Conservation (phyloP, 2,888 invertebrate species). For the Eugnorisma glareosa region DNA sequence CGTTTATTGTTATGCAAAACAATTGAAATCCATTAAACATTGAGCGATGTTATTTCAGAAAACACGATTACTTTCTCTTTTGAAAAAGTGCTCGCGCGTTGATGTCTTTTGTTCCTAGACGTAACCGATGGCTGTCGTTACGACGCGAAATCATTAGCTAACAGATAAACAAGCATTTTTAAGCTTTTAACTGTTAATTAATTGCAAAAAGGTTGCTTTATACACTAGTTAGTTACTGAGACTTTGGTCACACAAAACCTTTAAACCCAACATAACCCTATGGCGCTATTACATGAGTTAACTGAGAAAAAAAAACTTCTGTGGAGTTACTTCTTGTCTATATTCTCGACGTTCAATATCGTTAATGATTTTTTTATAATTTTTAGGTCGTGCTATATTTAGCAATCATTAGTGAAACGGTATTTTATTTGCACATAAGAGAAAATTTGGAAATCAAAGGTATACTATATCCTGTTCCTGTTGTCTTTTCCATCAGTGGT, state of each 20-base stretch:
- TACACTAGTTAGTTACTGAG: neutral
- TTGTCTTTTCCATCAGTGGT: neutral
- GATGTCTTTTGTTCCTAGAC: slow-evolving; percentile 70
- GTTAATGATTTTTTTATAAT: neutral
- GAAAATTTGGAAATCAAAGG: neutral
- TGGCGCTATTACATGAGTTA: neutral
- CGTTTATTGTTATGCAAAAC: slow-evolving; percentile 18
- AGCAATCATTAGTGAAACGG: neutral
- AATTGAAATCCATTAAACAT: slow-evolving; percentile 28
- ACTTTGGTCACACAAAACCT: neutral
- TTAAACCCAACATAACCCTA: neutral
- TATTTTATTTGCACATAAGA: neutral
- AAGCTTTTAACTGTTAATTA: neutral
- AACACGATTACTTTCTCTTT: slow-evolving; percentile 63
- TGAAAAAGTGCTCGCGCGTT: slow-evolving; percentile 64
- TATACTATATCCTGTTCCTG: neutral
- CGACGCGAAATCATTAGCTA: slow-evolving; percentile 22
- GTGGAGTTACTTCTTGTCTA: neutral
- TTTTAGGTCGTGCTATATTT: neutral
- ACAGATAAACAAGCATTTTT: slow-evolving; percentile 11
- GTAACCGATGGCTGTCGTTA: slow-evolving; percentile 39
- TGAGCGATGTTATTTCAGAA: slow-evolving; percentile 12
- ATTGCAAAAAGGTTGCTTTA: neutral
- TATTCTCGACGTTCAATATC: neutral
- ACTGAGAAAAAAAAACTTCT: neutral